Base-by-base conservation (phyloP, 2,797 vertebrate species). In the Menidia menidia region DNA sequence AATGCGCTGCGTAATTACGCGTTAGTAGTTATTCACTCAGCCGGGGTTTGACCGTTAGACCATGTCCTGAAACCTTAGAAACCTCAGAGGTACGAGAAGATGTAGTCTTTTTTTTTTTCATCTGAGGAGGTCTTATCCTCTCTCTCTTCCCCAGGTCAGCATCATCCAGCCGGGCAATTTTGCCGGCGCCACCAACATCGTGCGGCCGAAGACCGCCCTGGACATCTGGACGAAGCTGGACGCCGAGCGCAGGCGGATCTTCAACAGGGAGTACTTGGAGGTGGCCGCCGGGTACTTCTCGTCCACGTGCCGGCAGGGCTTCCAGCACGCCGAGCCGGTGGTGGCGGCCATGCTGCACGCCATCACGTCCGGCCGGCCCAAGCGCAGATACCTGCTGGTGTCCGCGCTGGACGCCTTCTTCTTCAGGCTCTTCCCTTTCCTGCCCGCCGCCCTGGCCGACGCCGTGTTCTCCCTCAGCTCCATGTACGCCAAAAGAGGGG, bases 101-200 rank as follows among this genome's bases (percentile, higher is more conserved):
- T 39, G 35, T 39, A 2, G 35, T 39, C 10, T 39, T 7, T 39
- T 5, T 39, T 5, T 39, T 39, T 39, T 10, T 7, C 35, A 39
- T 39, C 35, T 39, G 39, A 13, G 2, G 1, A 11, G 6, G 5
- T 2, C n/a, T 1, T 45, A 14, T 25, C 32, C 55, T 19, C n/a
- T n/a, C n/a, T n/a, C n/a, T n/a, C 11, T 1, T 10, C 31, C 42
- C 25, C 31, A 90, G 90, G 88, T 91, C 33, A 90, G 90, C 72
- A 85, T 91, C 82, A 86, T 91, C 51, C 88, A 91, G 78, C 87
- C 88, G 0, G 93, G 93, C 7, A 91, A 92, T 30, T 93, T 93
- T n/a, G 86, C 89, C 25, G 71, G 47, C 18, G 91, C 91, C 62
- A 92, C 91, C 51, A 90, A 84, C 57, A 92, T 93, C 58, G 10